Evolutionary conservation across 2,113 vertebrate species (phyloP).

Genomic region (Laterallus jamaicensis): DNA sequence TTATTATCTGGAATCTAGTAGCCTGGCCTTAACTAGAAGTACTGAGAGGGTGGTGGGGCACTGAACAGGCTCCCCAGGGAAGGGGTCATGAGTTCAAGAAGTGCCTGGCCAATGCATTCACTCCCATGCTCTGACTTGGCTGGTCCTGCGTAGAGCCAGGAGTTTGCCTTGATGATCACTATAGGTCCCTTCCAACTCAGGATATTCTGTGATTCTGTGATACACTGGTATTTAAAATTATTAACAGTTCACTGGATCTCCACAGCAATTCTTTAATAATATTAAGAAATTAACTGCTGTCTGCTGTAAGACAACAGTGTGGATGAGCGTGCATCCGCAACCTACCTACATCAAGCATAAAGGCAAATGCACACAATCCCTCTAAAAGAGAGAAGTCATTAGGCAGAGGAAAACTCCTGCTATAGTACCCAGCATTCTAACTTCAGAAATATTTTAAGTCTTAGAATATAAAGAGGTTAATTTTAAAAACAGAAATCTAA

Average conservation of each 20-base stretch:
- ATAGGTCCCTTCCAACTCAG: too few relatives aligned
- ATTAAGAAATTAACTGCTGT: background rate
- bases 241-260: background rate
- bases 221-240: background rate
- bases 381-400: background rate
- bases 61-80: too few relatives aligned
- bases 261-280: background rate
- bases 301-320: background rate
- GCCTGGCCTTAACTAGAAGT: background rate
- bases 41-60: background rate
- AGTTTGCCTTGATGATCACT: too few relatives aligned
- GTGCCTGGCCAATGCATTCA: too few relatives aligned
- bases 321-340: background rate
- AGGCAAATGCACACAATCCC: background rate
- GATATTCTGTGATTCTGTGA: background rate
- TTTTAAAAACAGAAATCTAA: background rate
- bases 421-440: background rate
- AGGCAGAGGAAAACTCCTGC: background rate
- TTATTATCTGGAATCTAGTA: background rate
- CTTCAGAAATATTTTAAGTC: background rate
- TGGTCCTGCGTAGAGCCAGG: too few relatives aligned
- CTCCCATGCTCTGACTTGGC: too few relatives aligned
- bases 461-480: background rate
- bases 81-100: too few relatives aligned
- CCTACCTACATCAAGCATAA: background rate